Evolutionary conservation across 2,888 invertebrate genomes (phyloP).

Genomic region (Anaspis maculata): DNA sequence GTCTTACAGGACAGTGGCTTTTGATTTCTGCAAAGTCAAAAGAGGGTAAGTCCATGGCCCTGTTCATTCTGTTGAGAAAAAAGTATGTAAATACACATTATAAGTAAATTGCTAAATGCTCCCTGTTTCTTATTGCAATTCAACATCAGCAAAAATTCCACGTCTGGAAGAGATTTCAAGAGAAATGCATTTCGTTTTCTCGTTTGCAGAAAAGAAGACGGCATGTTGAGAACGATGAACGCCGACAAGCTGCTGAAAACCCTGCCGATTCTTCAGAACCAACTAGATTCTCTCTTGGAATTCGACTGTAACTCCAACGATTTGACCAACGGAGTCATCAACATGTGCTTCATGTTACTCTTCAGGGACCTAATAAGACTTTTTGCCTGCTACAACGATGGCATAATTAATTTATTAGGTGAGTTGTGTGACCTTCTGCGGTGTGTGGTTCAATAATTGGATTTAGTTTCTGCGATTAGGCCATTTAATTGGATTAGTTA

Average conservation of each 20-base stretch:
- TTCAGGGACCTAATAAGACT: conserved; percentile 97
- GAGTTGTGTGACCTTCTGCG: too few relatives aligned
- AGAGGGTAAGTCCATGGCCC: conserved; percentile 61
- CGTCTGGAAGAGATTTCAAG: too few relatives aligned
- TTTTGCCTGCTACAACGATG: conserved; percentile 99
- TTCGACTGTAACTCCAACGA: conserved; percentile 98
- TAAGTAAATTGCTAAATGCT: too few relatives aligned
- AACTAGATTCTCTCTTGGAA: conserved; percentile 94
- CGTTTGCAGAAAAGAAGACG: conserved; percentile 74
- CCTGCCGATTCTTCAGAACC: conserved; percentile 90
- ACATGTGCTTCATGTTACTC: conserved; percentile 97
- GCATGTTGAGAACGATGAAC: conserved; percentile 94
- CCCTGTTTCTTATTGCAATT: too few relatives aligned
- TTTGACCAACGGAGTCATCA: conserved; percentile 89
- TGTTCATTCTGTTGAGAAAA: too few relatives aligned
- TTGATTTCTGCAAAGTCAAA: conserved; percentile 99
- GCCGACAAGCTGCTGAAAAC: conserved; percentile 97
- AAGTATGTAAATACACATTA: too few relatives aligned
- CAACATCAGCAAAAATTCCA: too few relatives aligned
- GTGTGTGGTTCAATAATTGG: too few relatives aligned
- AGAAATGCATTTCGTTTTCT: too few relatives aligned
- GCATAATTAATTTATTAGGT: conserved; percentile 88
- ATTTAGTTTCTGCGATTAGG: too few relatives aligned
- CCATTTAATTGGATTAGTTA: too few relatives aligned
- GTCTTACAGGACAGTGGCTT: conserved; percentile 96